Percentiles rank a stretch among this genome's conserved stretches.
Evolutionary conservation across 2,888 invertebrate species (phyloP).

Genomic region (Adelognathus sp.): DNA sequence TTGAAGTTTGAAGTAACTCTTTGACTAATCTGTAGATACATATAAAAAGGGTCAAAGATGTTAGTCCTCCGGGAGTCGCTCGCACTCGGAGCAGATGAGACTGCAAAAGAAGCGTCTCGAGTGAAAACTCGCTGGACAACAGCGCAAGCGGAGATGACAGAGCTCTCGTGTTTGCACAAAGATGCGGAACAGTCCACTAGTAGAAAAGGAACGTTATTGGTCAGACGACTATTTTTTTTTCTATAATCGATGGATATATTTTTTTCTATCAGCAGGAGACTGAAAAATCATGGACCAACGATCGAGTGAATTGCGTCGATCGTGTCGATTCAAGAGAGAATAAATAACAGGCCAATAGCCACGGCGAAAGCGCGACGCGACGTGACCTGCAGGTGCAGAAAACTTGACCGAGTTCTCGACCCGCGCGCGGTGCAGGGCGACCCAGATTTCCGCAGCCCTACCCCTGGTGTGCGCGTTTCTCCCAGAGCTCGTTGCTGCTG

Average conservation of each 20-base stretch:
- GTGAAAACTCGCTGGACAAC: not conserved
- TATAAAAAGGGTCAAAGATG: not conserved
- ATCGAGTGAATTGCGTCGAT: not conserved
- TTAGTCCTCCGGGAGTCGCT: not conserved
- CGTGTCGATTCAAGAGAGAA: not conserved
- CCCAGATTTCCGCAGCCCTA: conserved; percentile 73
- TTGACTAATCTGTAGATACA: not conserved
- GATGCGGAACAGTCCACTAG: not conserved
- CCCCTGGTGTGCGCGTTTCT: conserved; percentile 55
- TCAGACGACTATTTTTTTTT: not conserved
- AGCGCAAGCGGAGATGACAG: not conserved
- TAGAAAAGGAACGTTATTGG: conserved; percentile 11
- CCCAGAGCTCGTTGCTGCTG: conserved; percentile 19
- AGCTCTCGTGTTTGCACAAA: not conserved
- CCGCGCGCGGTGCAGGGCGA: conserved; percentile 77
- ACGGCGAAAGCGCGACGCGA: conserved; percentile 58
- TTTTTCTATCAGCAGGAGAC: not conserved
- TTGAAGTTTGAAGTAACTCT: too few species aligned
- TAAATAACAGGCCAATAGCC: conserved; percentile 41
- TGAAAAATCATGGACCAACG: not conserved
- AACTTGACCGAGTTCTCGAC: conserved; percentile 79
- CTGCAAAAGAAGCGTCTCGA: not conserved
- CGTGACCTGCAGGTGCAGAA: conserved; percentile 79
- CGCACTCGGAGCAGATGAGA: not conserved
- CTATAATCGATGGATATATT: not conserved